Evolutionary conservation across 1,140 invertebrate species (phyloP), one percentile per base, ranked within the genome.

Genomic region (Stegodyphus dumicola): DNA sequence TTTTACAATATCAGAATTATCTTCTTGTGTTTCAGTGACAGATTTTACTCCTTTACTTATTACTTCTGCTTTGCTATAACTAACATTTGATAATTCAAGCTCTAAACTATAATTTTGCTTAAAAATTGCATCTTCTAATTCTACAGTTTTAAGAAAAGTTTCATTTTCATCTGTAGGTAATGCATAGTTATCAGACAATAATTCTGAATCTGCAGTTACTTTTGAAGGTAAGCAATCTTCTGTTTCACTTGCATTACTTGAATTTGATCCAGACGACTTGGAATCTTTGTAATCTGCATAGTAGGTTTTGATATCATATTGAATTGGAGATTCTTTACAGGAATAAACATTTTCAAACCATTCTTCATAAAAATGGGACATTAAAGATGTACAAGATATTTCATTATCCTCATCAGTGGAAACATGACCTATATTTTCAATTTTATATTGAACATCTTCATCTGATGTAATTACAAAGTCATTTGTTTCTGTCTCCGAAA

Each of bases 301-400:
- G 0, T 56, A 17, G 18, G 33, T 85, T 10, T 60, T 15, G n/a
- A 70, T 18, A 54, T 83, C 80, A n/a, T 10, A n/a, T 54, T 17
- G 49, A 7, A 73, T 51, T 53, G 33, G 17, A 52, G 69, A 60
- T 51, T 60, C 52, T 52, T 11, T 67, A 83, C 11, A 64, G 1
- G 56, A n/a, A 18, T 75, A 66, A 6, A 85, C 65, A 69, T 85
- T 69, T 13, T 85, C 64, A 70, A 76, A 76, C 81, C 81, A 85
- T 77, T 85, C 81, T 17, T 85, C 81, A 67, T 85, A 85, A 77
- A 85, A 85, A 51, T 85, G 81, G 13, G 81, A 85, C 81, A 85
- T 85, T 33, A 33, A 33, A 60, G 56, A 60, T 60, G 56, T 60
- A 60, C 13, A 67, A 17, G 66, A 17, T 9, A 9, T 18, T n/a